These are phyloP conservation scores for Nothocercus julius DNA, from an alignment of 2,113 vertebrate species.

Conservation along the genomic window DNA sequence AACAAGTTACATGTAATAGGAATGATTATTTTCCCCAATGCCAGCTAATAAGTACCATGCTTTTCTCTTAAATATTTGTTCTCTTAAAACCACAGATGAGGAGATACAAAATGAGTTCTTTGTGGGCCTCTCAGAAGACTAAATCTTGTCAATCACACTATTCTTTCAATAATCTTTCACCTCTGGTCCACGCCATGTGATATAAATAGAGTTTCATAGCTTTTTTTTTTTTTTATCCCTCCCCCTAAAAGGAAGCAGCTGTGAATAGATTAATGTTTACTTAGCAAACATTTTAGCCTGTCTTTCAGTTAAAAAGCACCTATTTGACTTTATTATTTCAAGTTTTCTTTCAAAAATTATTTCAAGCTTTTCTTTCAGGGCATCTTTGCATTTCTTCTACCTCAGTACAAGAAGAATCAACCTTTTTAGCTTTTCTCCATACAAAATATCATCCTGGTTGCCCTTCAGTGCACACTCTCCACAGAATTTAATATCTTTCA, in stretches of 20 bases:
- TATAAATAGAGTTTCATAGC: neutral
- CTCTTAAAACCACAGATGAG: neutral
- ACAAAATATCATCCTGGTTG: constrained; percentile 41
- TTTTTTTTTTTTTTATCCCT: neutral
- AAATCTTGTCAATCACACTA: neutral
- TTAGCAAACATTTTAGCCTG: constrained; percentile 43
- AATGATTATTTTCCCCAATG: neutral
- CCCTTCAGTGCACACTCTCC: constrained; percentile 23
- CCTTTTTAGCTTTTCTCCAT: constrained; percentile 44
- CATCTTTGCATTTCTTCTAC: constrained; percentile 27
- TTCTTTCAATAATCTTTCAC: constrained; percentile 6
- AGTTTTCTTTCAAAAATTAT: neutral
- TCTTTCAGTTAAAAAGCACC: constrained; percentile 16
- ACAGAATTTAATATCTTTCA: neutral
- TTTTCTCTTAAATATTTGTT: neutral
- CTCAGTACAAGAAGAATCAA: neutral
- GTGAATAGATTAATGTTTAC: constrained; percentile 17
- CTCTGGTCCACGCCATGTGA: constrained; percentile 10
- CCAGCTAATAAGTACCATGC: neutral
- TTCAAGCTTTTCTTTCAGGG: neutral
- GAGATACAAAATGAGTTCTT: neutral
- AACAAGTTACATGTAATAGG: neutral
- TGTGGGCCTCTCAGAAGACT: neutral
- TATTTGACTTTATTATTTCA: constrained; percentile 38
- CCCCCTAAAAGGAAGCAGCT: constrained; percentile 16